phyloP scores from a whole-genome alignment of 2,888 invertebrate species.

The Pseudococcus viburni region DNA sequence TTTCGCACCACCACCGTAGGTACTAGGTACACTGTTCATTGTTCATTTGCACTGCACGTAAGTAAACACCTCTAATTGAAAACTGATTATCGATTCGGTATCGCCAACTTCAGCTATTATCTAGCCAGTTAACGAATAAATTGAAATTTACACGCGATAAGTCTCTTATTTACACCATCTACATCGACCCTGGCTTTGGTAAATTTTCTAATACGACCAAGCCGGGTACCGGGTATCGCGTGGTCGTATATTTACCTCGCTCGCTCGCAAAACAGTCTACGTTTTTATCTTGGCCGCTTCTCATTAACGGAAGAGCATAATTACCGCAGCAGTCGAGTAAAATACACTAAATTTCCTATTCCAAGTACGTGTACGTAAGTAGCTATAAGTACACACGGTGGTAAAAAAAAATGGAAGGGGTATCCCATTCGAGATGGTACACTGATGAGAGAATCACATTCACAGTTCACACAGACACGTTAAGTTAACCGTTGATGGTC shows the following conservation, averaged over 20 bases:
- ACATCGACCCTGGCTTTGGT: slow-evolving; percentile 31
- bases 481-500: too few relatives aligned
- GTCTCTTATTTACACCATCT: neutral
- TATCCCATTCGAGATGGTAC: slow-evolving; percentile 60
- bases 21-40: neutral
- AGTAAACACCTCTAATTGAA: neutral
- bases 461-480: too few relatives aligned
- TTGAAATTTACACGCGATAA: slow-evolving; percentile 33
- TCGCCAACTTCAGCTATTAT: neutral
- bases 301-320: slow-evolving; percentile 20
- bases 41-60: neutral
- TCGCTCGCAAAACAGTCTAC: slow-evolving; percentile 1
- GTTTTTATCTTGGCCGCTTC: neutral
- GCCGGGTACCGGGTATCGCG: neutral
- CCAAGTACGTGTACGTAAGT: neutral
- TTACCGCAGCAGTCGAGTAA: neutral
- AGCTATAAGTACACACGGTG: neutral
- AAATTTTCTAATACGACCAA: neutral
- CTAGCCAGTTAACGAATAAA: neutral
- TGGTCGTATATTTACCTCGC: slow-evolving; percentile 27
- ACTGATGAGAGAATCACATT: neutral
- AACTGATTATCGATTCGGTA: neutral
- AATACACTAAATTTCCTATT: slow-evolving; percentile 27
- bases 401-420: slow-evolving; percentile 59
- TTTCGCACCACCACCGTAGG: too few relatives aligned